Evolutionary conservation across 1,140 invertebrate species (phyloP), one percentile per base, ranked within the genome.

Genomic region (Neelides sp.): DNA sequence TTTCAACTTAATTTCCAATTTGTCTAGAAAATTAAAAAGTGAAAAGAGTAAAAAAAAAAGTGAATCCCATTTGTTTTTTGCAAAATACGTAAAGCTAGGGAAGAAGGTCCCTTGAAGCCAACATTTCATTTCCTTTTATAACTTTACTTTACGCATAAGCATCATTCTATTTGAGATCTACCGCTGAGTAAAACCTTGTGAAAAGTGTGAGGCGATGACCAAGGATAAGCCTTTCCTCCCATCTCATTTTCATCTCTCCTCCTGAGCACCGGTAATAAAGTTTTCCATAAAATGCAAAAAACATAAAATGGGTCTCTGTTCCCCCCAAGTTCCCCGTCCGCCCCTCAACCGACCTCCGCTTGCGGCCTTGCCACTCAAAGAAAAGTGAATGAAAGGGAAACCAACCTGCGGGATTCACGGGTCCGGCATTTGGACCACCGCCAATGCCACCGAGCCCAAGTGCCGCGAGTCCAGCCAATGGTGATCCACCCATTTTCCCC

Each of bases 391-490:
- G 37, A 22, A 50, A 43, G 26, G 19, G 42, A 44, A 28, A 27
- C 47, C 32, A 42, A 88, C 85, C 85, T 77, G 85, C 84, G 62
- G 85, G 85, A 71, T 88, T 90, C 34, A 89, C 73, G 61, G 84
- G 84, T 57, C 83, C 82, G 45, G 82, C 80, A 63, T 83, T 85
- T 52, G 64, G 61, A 36, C 82, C 75, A 37, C 72, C 68, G 58
- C 81, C 81, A 50, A 90, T 74, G 41, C 85, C 85, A 60, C 85
- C 84, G 3, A 89, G 75, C 50, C 85, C 85, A 47, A 89, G 70
- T 42, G 85, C 85, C 32, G 85, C 85, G 42, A 91, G 71, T 54
- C 85, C 84, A 48, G 85, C 85, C 62, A 91, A 70, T 37, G 85
- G 86, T 67, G 80, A 86, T 66, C 83, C 87, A 57, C 82, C 80